Conservation (phyloP, 2,888 invertebrate species). For the Stenichneumon culpator region DNA sequence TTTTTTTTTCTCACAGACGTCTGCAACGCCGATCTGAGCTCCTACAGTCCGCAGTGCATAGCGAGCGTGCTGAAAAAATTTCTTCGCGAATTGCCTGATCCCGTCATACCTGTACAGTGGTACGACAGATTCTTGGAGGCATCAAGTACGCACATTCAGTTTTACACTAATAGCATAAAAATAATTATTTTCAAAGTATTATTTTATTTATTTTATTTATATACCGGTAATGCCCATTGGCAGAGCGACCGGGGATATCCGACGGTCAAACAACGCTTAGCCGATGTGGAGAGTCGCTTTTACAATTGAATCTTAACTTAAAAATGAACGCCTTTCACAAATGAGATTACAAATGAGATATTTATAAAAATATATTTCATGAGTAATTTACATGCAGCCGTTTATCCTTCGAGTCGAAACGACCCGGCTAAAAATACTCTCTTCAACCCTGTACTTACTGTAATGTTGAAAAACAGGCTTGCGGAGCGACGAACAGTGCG, state of each 20-base stretch:
- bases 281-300: too few species aligned
- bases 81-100: slow-evolving; percentile 91
- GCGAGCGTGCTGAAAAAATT: slow-evolving; percentile 90
- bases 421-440: slow-evolving; percentile 21
- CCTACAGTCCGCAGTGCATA: slow-evolving; percentile 87
- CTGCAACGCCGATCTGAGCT: slow-evolving; percentile 84
- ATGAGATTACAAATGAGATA: too few species aligned
- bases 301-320: too few species aligned
- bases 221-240: too few species aligned
- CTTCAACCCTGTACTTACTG: background rate
- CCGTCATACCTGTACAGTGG: slow-evolving; percentile 91
- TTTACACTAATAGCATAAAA: background rate
- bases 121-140: slow-evolving; percentile 90
- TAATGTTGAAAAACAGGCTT: slow-evolving; percentile 79
- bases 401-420: background rate
- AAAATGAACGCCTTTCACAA: too few species aligned
- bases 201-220: too few species aligned
- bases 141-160: slow-evolving; percentile 82
- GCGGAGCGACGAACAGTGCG: slow-evolving; percentile 87
- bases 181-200: too few species aligned
- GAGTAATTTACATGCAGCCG: background rate
- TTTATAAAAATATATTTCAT: background rate
- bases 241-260: too few species aligned
- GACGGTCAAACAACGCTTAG: too few species aligned
- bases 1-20: slow-evolving; percentile 79